Percentiles rank a stretch among this genome's conserved stretches.
phyloP scores from a whole-genome alignment of 2,888 invertebrate species.

The Petrolisthes manimaculis region DNA sequence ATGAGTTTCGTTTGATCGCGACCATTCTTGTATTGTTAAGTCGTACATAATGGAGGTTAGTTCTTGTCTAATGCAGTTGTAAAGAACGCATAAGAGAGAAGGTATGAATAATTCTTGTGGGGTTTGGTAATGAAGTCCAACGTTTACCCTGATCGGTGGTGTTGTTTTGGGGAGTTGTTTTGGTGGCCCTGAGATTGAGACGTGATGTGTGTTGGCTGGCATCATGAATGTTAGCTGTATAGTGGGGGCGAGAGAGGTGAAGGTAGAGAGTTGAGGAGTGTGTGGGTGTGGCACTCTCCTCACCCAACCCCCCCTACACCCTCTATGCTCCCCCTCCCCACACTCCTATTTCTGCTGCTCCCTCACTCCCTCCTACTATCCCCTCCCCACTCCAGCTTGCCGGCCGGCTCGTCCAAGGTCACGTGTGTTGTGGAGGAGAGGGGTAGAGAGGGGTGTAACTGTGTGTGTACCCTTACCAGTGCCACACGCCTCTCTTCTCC shows the following conservation, averaged over 20 bases:
- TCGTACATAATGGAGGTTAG: too few species aligned
- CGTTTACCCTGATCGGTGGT: too few species aligned
- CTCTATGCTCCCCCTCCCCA: not conserved
- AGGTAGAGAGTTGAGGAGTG: not conserved
- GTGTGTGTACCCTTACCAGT: conserved; percentile 12
- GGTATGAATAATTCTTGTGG: too few species aligned
- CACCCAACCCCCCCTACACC: not conserved
- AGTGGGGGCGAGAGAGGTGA: not conserved
- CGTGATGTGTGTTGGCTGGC: not conserved
- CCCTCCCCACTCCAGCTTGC: not conserved
- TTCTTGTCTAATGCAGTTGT: too few species aligned
- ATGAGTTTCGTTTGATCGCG: too few species aligned
- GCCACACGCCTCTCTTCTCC: not conserved
- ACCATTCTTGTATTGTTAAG: too few species aligned
- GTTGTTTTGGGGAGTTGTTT: too few species aligned
- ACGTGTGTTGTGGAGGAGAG: conserved; percentile 13
- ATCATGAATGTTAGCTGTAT: not conserved
- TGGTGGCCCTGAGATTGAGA: not conserved
- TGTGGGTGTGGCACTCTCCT: not conserved
- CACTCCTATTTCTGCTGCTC: not conserved
- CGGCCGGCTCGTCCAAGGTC: conserved; percentile 12
- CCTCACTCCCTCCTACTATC: not conserved
- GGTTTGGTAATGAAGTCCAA: too few species aligned
- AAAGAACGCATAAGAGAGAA: too few species aligned
- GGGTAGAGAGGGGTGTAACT: conserved; percentile 5